A percentile compares a stretch with the other conserved stretches of the same genome.
Evolutionary conservation across 2,113 vertebrate species (phyloP).

Genomic region (Tretioscincus oriximinensis): DNA sequence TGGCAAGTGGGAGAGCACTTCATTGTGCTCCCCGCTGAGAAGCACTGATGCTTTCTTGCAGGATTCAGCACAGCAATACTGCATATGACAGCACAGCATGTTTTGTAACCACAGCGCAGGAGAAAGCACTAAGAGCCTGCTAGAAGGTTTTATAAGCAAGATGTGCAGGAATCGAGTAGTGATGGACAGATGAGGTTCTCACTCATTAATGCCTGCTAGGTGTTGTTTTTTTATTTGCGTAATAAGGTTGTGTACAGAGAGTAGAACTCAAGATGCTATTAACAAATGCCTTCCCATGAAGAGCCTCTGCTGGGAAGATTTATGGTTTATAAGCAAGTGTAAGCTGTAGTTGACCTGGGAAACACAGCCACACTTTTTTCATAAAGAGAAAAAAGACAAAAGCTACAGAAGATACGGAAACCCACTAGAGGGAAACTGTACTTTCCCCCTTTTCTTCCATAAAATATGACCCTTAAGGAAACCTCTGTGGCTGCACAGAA

Average conservation of each 20-base stretch:
- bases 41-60: background rate
- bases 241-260: background rate
- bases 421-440: background rate
- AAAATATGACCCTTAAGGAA: background rate
- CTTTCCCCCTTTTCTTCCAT: background rate
- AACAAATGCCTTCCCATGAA: background rate
- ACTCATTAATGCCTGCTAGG: background rate
- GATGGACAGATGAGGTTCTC: background rate
- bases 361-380: background rate
- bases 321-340: background rate
- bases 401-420: background rate
- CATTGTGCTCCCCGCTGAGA: slow-evolving; percentile 3
- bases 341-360: background rate
- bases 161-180: background rate
- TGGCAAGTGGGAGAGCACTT: background rate
- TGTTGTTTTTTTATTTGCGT: background rate
- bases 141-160: background rate
- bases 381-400: background rate
- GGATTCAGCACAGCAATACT: background rate
- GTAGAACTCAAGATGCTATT: background rate
- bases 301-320: background rate
- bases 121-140: slow-evolving; percentile 2
- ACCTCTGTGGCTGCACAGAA: background rate
- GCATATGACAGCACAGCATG: background rate
- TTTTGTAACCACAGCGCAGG: background rate